Conservation (phyloP, 2,888 invertebrate genomes). For the Elmis aenea region DNA sequence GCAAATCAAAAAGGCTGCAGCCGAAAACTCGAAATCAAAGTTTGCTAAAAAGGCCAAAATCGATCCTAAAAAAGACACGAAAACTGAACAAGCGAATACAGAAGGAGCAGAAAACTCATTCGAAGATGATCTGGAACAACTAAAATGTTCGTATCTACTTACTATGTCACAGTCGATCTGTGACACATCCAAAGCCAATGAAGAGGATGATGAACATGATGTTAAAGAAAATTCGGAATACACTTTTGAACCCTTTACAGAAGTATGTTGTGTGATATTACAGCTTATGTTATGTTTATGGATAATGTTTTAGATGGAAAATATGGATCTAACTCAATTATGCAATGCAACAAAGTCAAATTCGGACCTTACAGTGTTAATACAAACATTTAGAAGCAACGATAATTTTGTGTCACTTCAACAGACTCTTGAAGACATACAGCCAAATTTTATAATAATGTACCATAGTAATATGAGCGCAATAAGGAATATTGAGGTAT, state of each 20-base stretch:
- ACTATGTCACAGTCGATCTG: constrained; percentile 58
- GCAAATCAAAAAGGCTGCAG: constrained; percentile 23
- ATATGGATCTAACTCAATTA: constrained; percentile 61
- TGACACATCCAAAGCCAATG: constrained; percentile 24
- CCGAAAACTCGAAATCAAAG: constrained; percentile 32
- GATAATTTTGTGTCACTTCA: constrained; percentile 69
- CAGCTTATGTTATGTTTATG: neutral
- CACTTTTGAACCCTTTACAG: constrained; percentile 59
- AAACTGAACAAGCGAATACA: constrained; percentile 10
- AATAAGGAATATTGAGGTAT: constrained; percentile 83
- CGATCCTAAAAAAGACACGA: constrained; percentile 21
- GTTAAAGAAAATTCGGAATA: constrained; percentile 34
- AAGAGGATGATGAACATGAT: constrained; percentile 19
- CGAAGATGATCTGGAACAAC: constrained; percentile 48
- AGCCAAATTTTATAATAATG: constrained; percentile 80
- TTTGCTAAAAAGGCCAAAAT: constrained; percentile 11
- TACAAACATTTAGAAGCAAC: constrained; percentile 73
- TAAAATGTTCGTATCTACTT: constrained; percentile 62
- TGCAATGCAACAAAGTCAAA: constrained; percentile 49
- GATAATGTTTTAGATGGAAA: constrained; percentile 53
- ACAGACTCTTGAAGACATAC: constrained; percentile 59
- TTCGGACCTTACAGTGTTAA: constrained; percentile 58
- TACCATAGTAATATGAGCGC: constrained; percentile 86
- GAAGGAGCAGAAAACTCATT: constrained; percentile 24
- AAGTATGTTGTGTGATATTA: constrained; percentile 49